phyloP scores from a whole-genome alignment of 2,113 vertebrate genomes.

The Euleptes europaea region DNA sequence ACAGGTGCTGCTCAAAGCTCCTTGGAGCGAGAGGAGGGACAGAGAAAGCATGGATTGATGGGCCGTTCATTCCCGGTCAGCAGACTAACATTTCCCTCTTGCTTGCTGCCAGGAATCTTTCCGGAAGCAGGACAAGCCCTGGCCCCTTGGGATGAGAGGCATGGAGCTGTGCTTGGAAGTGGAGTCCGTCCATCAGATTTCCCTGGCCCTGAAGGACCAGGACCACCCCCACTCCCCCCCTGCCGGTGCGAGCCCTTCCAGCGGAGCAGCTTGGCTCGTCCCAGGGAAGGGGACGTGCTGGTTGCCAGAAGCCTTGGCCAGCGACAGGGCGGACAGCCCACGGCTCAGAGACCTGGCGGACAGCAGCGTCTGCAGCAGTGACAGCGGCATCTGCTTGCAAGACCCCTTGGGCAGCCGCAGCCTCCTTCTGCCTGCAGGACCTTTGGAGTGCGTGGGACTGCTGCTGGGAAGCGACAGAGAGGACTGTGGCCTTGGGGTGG shows the following conservation, averaged over 20 bases:
- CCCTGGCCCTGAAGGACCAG: slow-evolving; percentile 50
- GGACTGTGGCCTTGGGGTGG: slow-evolving; percentile 43
- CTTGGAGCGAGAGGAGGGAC: too few relatives aligned
- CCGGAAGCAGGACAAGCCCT: slow-evolving; percentile 48
- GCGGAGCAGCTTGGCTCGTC: not conserved
- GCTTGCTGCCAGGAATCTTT: slow-evolving; percentile 61
- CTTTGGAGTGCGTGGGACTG: not conserved
- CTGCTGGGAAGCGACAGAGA: fast-evolving
- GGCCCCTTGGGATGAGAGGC: fast-evolving
- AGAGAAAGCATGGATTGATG: too few relatives aligned
- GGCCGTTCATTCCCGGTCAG: fast-evolving
- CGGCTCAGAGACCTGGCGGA: not conserved
- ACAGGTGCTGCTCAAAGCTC: too few relatives aligned
- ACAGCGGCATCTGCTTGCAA: slow-evolving; percentile 70
- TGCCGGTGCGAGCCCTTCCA: fast-evolving
- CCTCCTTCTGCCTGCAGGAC: slow-evolving; percentile 64
- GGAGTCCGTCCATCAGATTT: slow-evolving; percentile 53
- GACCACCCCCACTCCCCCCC: not conserved
- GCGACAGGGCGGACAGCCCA: not conserved
- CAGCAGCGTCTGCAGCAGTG: slow-evolving; percentile 54
- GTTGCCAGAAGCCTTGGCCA: fast-evolving
- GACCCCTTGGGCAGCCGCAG: slow-evolving; percentile 21
- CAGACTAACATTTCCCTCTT: not conserved
- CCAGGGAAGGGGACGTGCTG: not conserved
- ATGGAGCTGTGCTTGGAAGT: fast-evolving